Percentiles rank a stretch among this genome's conserved stretches.
Evolutionary conservation across 2,888 invertebrate genomes (phyloP).

Genomic region (Hydroisotoma schaefferi): DNA sequence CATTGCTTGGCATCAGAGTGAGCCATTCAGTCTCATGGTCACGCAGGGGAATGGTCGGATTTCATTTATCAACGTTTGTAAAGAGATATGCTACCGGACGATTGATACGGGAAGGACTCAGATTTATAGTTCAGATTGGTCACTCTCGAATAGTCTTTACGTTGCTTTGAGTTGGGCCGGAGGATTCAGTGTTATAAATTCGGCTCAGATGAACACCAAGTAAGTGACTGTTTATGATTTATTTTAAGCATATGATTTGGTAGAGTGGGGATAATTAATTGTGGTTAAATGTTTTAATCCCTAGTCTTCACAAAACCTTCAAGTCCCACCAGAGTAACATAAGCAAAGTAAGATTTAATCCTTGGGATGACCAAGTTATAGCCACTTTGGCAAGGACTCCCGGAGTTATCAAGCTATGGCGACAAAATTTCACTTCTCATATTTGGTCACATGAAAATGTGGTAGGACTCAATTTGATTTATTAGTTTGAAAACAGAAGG

Average conservation of each 20-base stretch:
- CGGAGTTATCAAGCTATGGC: constrained; percentile 24
- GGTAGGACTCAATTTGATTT: constrained; percentile 7
- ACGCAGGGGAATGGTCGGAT: constrained; percentile 18
- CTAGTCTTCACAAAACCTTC: not conserved
- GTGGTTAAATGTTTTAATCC: not conserved
- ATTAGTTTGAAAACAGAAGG: too few relatives aligned
- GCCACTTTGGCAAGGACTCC: constrained; percentile 20
- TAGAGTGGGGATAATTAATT: not conserved
- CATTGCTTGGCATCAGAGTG: constrained; percentile 20
- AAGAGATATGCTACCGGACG: constrained; percentile 18
- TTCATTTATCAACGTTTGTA: constrained; percentile 21
- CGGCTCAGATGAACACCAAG: constrained; percentile 18
- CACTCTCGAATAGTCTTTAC: constrained; percentile 12
- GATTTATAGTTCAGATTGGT: constrained; percentile 24
- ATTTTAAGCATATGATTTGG: not conserved
- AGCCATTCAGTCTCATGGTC: constrained; percentile 23
- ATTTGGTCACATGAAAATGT: constrained; percentile 23
- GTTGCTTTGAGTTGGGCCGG: constrained; percentile 20
- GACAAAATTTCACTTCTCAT: constrained; percentile 22
- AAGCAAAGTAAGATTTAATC: constrained; percentile 19
- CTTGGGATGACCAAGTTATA: constrained; percentile 16
- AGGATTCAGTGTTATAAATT: constrained; percentile 16
- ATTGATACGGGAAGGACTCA: constrained; percentile 10
- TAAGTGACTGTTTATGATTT: not conserved
- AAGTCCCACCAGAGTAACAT: not conserved